These are phyloP conservation scores for Dolichotis patagonum DNA, from an alignment of 2,113 vertebrate genomes.

Conservation along the genomic window DNA sequence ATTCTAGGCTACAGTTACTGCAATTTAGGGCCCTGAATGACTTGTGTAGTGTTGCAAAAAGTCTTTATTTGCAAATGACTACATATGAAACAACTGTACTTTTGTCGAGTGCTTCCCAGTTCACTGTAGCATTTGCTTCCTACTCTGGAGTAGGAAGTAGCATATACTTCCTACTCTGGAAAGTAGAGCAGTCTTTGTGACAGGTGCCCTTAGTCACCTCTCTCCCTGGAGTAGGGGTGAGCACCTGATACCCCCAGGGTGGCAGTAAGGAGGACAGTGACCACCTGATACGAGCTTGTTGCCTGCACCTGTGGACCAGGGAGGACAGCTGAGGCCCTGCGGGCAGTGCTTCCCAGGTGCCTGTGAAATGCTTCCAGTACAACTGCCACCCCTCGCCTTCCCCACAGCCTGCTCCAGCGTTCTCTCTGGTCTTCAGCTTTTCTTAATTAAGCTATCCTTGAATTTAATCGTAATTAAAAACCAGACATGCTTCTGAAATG, in stretches of 20 bases:
- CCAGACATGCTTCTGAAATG: neutral
- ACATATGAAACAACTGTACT: slow-evolving; percentile 25
- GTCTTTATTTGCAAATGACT: slow-evolving; percentile 54
- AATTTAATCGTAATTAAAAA: neutral
- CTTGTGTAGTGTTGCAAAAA: slow-evolving; percentile 43
- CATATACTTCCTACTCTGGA: neutral
- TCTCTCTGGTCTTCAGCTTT: neutral
- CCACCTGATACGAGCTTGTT: neutral
- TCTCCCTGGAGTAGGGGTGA: neutral
- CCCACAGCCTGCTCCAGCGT: neutral
- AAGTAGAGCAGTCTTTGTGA: neutral
- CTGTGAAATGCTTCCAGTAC: neutral
- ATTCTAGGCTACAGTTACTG: neutral
- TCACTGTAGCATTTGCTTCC: neutral
- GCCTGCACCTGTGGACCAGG: rapidly evolving
- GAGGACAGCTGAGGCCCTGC: neutral
- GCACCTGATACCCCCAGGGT: neutral
- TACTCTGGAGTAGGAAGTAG: too few relatives aligned
- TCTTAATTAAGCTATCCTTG: neutral
- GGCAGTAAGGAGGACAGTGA: neutral
- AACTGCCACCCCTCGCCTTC: neutral
- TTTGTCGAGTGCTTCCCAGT: neutral
- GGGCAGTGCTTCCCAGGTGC: neutral
- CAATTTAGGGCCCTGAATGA: neutral
- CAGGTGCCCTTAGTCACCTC: neutral